These are phyloP conservation scores for Phenacoccus solenopsis DNA, from an alignment of 1,140 invertebrate species.

Conservation along the genomic window DNA sequence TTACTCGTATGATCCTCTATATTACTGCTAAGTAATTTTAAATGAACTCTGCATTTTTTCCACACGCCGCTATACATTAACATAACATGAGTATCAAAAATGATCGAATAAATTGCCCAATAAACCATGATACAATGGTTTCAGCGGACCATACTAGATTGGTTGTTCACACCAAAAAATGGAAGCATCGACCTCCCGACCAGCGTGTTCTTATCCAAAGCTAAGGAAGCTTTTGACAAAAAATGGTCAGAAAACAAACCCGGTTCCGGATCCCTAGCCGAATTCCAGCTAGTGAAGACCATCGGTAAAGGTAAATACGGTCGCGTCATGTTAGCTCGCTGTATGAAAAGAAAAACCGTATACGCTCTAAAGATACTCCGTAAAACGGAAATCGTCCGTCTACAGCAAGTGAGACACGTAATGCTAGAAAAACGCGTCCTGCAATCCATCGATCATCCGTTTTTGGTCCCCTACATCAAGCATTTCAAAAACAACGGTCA, in stretches of 20 bases:
- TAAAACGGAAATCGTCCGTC: neutral
- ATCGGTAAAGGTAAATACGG: neutral
- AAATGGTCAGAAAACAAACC: neutral
- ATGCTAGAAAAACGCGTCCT: neutral
- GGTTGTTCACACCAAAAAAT: too few relatives aligned
- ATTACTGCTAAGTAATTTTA: too few relatives aligned
- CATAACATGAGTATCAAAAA: too few relatives aligned
- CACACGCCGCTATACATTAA: too few relatives aligned
- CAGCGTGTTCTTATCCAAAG: too few relatives aligned
- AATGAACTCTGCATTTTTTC: too few relatives aligned
- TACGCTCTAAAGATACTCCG: neutral
- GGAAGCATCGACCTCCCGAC: too few relatives aligned
- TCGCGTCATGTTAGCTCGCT: neutral
- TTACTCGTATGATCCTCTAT: too few relatives aligned
- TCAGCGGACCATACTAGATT: too few relatives aligned
- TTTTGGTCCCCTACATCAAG: neutral
- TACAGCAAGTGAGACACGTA: neutral
- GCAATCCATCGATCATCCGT: neutral
- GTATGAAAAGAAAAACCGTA: neutral
- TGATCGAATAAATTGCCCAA: too few relatives aligned
- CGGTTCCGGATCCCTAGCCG: neutral
- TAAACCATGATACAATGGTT: too few relatives aligned
- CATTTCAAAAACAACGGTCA: slow-evolving; percentile 3
- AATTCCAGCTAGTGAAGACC: neutral
- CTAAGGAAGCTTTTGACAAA: neutral